A percentile compares a stretch with the other conserved stretches of the same genome.
Conservation (phyloP, 2,888 invertebrate species). For the Stenolophus ochropezus region DNA sequence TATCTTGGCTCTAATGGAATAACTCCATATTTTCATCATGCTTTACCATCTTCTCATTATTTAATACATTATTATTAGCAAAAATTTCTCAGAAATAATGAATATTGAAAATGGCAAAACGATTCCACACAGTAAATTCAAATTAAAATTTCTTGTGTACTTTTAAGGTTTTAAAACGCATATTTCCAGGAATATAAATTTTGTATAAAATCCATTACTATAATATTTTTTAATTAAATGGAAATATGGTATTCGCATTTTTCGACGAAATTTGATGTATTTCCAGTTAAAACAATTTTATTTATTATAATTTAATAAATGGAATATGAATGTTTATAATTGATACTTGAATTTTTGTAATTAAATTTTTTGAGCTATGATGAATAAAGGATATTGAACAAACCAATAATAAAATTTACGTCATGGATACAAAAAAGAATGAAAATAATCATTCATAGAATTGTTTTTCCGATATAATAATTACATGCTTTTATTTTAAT, state of each 20-base stretch:
- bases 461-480: not conserved
- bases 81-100: not conserved
- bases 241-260: not conserved
- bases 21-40: not conserved
- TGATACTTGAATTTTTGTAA: not conserved
- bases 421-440: not conserved
- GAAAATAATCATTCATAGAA: not conserved
- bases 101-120: not conserved
- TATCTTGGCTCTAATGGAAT: not conserved
- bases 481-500: not conserved
- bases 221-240: not conserved
- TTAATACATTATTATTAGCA: not conserved
- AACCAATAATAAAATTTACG: not conserved
- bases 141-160: not conserved
- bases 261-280: not conserved
- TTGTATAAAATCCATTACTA: not conserved
- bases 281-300: not conserved
- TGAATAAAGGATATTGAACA: not conserved
- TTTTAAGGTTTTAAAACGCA: not conserved
- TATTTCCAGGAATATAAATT: not conserved
- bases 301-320: not conserved
- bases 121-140: not conserved
- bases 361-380: not conserved
- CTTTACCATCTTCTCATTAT: not conserved
- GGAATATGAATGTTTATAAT: not conserved